Conservation (phyloP, 1,140 invertebrate genomes). For the Sogatella furcifera region DNA sequence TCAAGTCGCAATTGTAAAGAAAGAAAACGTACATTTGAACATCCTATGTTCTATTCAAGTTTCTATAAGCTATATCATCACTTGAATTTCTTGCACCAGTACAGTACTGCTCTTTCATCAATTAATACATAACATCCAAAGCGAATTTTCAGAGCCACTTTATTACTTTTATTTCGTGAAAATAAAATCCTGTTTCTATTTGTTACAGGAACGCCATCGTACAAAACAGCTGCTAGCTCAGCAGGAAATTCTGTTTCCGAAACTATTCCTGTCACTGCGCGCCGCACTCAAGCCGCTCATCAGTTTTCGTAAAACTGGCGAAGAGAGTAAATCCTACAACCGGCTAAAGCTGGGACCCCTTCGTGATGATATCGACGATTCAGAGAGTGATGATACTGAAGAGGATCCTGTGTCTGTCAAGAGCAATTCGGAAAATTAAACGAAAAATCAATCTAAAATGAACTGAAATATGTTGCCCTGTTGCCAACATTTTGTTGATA, state of each 20-base stretch:
- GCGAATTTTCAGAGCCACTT: too few relatives aligned
- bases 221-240: slow-evolving; percentile 59
- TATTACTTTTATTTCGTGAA: background rate
- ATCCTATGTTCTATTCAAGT: too few relatives aligned
- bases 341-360: background rate
- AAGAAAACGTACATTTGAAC: too few relatives aligned
- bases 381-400: slow-evolving; percentile 8
- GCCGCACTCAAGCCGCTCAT: slow-evolving; percentile 58
- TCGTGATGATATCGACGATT: background rate
- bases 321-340: slow-evolving; percentile 29
- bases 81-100: too few relatives aligned
- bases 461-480: too few relatives aligned
- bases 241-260: slow-evolving; percentile 64
- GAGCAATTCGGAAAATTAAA: too few relatives aligned
- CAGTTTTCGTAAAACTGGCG: slow-evolving; percentile 42
- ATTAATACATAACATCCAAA: too few relatives aligned
- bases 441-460: too few relatives aligned
- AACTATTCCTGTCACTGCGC: slow-evolving; percentile 53
- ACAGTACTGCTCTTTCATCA: too few relatives aligned
- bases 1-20: too few relatives aligned
- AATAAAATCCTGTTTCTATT: background rate
- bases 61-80: too few relatives aligned
- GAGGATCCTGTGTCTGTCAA: slow-evolving; percentile 6
- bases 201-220: slow-evolving; percentile 47
- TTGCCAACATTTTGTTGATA: too few relatives aligned